Conservation (phyloP, 2,113 vertebrate genomes). For the Serinus canaria region DNA sequence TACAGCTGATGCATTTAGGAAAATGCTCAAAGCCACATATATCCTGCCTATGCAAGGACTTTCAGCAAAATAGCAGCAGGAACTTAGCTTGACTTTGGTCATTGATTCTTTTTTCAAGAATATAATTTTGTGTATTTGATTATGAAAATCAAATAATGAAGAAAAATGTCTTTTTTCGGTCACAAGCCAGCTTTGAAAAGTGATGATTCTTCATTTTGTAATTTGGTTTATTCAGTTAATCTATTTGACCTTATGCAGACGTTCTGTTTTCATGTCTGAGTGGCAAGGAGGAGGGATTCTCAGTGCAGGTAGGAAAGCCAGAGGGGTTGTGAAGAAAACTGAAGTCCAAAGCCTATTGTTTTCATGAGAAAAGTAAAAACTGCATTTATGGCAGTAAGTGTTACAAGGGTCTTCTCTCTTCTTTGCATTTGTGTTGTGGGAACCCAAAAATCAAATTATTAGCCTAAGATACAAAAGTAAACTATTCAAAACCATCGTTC, state of each 20-base stretch:
- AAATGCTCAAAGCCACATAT: background rate
- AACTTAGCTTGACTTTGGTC: background rate
- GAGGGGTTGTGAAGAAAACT: background rate
- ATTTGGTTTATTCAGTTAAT: slow-evolving; percentile 51
- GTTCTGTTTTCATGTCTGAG: slow-evolving; percentile 8
- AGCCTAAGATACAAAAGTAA: background rate
- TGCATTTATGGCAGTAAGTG: background rate
- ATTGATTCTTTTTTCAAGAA: background rate
- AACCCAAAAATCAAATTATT: background rate
- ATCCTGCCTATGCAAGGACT: background rate
- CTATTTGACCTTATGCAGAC: slow-evolving; percentile 15
- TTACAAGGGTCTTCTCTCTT: background rate
- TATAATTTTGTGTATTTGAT: slow-evolving; percentile 31
- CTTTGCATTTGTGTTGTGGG: background rate
- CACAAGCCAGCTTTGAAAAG: slow-evolving; percentile 22
- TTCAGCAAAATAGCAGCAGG: background rate
- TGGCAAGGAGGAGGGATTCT: background rate
- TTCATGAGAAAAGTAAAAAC: background rate
- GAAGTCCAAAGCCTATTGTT: background rate
- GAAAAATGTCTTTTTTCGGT: slow-evolving; percentile 11
- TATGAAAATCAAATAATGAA: slow-evolving; percentile 44
- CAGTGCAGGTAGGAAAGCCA: background rate
- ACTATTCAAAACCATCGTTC: background rate
- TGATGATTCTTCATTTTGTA: slow-evolving; percentile 33
- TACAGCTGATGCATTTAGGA: background rate